Percentiles rank a stretch among this genome's conserved stretches.
phyloP scores from a whole-genome alignment of 2,113 vertebrate species.

The Actenoides hombroni region DNA sequence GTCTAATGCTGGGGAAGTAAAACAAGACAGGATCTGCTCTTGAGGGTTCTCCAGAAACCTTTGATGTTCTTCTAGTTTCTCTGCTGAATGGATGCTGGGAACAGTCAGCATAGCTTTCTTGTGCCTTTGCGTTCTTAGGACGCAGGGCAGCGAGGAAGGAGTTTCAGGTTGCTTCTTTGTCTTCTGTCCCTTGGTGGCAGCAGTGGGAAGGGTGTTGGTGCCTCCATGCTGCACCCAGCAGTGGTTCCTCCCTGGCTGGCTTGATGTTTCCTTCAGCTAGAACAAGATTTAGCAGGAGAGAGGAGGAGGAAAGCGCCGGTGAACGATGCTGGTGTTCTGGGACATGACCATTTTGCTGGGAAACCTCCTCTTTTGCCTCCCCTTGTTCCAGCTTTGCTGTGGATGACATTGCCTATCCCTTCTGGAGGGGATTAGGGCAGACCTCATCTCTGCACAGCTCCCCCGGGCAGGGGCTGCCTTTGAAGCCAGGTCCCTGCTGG shows the following conservation, averaged over 20 bases:
- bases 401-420: neutral
- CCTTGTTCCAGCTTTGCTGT: neutral
- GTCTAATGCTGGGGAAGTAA: neutral
- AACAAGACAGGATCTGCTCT: neutral
- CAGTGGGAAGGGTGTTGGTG: neutral
- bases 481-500: rapidly evolving
- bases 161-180: neutral
- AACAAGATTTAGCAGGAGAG: neutral
- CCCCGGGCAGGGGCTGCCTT: neutral
- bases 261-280: neutral
- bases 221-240: neutral
- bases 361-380: neutral
- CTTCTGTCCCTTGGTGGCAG: neutral
- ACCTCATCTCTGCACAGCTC: neutral
- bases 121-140: neutral
- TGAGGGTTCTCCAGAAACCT: neutral
- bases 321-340: neutral
- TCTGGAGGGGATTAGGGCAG: rapidly evolving
- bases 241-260: neutral
- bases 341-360: neutral
- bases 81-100: neutral
- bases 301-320: neutral
- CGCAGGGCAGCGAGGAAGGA: too few species aligned
- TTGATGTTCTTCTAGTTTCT: neutral
- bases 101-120: neutral